A percentile compares a stretch with the other conserved stretches of the same genome.
Conservation (phyloP, 2,888 invertebrate genomes). For the Caenorhabditis doughertyi region DNA sequence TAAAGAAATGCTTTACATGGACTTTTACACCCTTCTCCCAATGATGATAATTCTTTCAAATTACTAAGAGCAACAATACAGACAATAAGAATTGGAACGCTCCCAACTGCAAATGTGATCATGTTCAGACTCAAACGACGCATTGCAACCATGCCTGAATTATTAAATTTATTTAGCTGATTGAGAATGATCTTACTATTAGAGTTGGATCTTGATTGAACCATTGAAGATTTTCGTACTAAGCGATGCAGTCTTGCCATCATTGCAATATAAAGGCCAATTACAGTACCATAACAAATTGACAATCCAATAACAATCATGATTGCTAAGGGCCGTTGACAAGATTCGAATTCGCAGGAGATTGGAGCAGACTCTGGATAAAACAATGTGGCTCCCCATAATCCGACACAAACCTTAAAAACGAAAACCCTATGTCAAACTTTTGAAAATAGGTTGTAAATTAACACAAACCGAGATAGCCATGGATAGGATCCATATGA, state of each 20-base stretch:
- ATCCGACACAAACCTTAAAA: conserved; percentile 73
- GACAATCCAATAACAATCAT: conserved; percentile 72
- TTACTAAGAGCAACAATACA: conserved; percentile 76
- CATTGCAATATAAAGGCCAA: conserved; percentile 74
- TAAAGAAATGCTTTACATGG: conserved; percentile 77
- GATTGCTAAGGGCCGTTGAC: conserved; percentile 77
- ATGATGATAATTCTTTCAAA: conserved; percentile 64
- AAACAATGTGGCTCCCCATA: conserved; percentile 79
- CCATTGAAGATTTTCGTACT: conserved; percentile 53
- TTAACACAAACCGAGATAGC: conserved; percentile 69
- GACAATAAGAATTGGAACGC: conserved; percentile 75
- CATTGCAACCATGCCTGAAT: conserved; percentile 70
- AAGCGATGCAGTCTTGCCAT: conserved; percentile 51
- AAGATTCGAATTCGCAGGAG: conserved; percentile 71
- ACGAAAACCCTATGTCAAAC: background rate
- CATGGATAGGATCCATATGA: conserved; percentile 74
- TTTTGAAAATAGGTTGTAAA: background rate
- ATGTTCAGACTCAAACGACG: conserved; percentile 78
- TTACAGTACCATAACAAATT: conserved; percentile 73
- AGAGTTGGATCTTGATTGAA: conserved; percentile 48
- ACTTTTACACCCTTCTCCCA: conserved; percentile 71
- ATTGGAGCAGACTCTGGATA: conserved; percentile 77
- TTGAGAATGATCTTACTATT: conserved; percentile 14
- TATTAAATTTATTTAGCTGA: background rate
- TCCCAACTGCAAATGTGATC: conserved; percentile 74